A percentile compares a stretch with the other conserved stretches of the same genome.
Evolutionary conservation across 2,113 vertebrate genomes (phyloP).

Genomic region (Gallinago jamesoni): DNA sequence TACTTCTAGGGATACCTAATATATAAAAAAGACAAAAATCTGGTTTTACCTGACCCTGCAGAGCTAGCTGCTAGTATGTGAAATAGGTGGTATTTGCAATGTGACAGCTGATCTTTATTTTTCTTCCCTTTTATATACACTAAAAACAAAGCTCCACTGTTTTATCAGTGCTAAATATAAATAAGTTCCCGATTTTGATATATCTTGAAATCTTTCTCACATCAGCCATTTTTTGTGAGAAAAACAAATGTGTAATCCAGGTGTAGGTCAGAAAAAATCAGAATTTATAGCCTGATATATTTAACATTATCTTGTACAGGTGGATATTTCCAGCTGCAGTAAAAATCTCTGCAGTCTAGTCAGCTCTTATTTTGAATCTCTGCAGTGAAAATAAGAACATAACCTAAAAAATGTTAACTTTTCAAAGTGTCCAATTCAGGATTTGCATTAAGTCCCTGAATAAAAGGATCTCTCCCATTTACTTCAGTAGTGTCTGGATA

Average conservation of each 20-base stretch:
- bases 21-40: not conserved
- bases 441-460: not conserved
- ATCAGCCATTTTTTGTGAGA: not conserved
- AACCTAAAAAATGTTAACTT: not conserved
- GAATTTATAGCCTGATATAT: not conserved
- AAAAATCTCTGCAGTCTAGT: not conserved
- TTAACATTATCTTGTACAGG: not conserved
- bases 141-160: not conserved
- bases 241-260: not conserved
- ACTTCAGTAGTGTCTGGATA: not conserved
- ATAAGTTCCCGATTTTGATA: not conserved
- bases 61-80: not conserved
- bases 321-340: not conserved
- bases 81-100: not conserved
- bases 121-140: not conserved
- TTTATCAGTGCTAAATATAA: conserved; percentile 3
- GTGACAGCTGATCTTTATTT: not conserved
- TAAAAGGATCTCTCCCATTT: not conserved
- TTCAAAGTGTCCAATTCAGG: not conserved
- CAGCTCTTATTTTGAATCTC: conserved; percentile 8
- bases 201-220: conserved; percentile 3
- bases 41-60: not conserved
- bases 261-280: not conserved
- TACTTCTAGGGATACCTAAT: not conserved
- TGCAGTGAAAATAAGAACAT: not conserved